Evolutionary conservation across 1,140 invertebrate species (phyloP), one percentile per base, ranked within the genome.

Genomic region (Rhyacophila brunnea): DNA sequence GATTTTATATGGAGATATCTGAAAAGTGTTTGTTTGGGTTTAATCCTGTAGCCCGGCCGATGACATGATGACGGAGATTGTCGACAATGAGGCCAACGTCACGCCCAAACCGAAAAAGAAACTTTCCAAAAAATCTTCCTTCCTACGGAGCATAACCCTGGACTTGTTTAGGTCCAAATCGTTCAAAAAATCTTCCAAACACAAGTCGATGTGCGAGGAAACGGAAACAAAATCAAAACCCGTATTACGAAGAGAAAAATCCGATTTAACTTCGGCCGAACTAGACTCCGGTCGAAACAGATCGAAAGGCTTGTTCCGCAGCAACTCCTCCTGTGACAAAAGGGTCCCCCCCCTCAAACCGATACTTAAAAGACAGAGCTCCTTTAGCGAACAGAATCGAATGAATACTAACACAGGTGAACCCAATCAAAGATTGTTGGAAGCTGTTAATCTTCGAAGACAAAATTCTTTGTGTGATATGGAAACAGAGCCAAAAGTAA

Each of bases 71-170:
- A n/a, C n/a, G 4, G 76, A 75, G 58, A 78, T 70, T 61, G 63
- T 71, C 66, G 75, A 78, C 68, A 75, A 70, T 53, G 74, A 77
- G 66, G 72, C 76, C 61, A 72, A 74, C 45, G 74, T 74, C 67
- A 77, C 76, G 38, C 75, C 76, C 67, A 79, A 79, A 75, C 73
- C 74, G 65, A 77, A 76, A 74, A 79, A 79, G 75, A 79, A 79
- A 74, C 66, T 80, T 49, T 78, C 76, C 10, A 80, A 78, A 75
- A 80, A 77, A 65, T 74, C 78, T 28, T 80, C 78, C 54, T 80
- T 80, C 68, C 75, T 80, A 57, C 77, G 77, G 72, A 80, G 77
- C 67, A 74, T 77, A 40, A 76, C 77, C 32, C 72, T 80, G 48
- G 78, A 80, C 69, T 66, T 80, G 52, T 80, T 80, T 70, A 71